A percentile compares a stretch with the other conserved stretches of the same genome.
phyloP scores from a whole-genome alignment of 2,797 vertebrate genomes.

The Meda fulgida region DNA sequence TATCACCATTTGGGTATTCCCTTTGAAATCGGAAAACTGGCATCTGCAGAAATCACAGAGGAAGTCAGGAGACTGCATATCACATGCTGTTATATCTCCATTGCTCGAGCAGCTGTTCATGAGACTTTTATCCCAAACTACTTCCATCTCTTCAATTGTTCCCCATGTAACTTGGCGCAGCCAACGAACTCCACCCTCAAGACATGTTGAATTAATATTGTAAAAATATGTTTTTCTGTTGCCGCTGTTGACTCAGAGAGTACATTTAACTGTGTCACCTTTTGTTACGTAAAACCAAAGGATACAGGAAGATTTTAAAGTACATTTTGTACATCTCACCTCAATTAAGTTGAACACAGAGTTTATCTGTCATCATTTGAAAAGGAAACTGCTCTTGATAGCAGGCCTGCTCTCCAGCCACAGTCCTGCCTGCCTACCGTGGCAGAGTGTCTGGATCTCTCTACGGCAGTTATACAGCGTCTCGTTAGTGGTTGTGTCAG shows the following conservation, averaged over 20 bases:
- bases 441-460: slow-evolving; percentile 62
- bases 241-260: slow-evolving; percentile 48
- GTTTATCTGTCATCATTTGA: slow-evolving; percentile 56
- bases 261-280: slow-evolving; percentile 25
- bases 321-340: slow-evolving; percentile 22
- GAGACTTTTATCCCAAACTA: slow-evolving; percentile 66
- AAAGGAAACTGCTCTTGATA: slow-evolving; percentile 38
- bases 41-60: slow-evolving; percentile 80
- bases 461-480: slow-evolving; percentile 73
- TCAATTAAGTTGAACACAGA: slow-evolving; percentile 47
- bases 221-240: slow-evolving; percentile 56
- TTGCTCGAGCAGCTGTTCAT: slow-evolving; percentile 71
- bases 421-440: slow-evolving; percentile 49
- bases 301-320: background rate
- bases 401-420: slow-evolving; percentile 54
- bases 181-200: slow-evolving; percentile 62
- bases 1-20: slow-evolving; percentile 79
- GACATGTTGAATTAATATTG: slow-evolving; percentile 45
- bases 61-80: slow-evolving; percentile 76
- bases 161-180: slow-evolving; percentile 63
- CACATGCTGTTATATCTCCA: slow-evolving; percentile 72
- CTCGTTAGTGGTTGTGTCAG: slow-evolving; percentile 87
- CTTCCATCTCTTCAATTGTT: slow-evolving; percentile 68
- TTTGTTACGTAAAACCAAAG: slow-evolving; percentile 34
- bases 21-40: slow-evolving; percentile 79